These are phyloP conservation scores for human (Homo sapiens) DNA, from an alignment of 2,113 vertebrate genomes.

Conservation along the genomic window DNA sequence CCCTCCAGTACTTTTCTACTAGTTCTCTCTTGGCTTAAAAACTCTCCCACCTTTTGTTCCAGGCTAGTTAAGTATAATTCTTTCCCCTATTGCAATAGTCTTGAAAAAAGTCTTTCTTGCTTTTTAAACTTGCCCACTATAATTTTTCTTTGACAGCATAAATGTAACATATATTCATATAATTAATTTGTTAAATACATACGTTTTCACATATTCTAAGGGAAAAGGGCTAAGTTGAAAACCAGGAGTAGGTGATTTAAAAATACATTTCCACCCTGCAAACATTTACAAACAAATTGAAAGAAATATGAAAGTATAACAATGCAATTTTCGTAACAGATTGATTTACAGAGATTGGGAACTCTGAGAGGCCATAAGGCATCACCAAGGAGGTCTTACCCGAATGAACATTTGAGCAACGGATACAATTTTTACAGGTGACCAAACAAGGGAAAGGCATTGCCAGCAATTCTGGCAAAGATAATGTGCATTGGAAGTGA, in stretches of 20 bases:
- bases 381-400: not conserved
- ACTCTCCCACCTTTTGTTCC: not conserved
- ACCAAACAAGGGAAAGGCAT: not conserved
- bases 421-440: not conserved
- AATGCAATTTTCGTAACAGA: not conserved
- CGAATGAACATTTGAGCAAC: not conserved
- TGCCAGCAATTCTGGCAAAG: not conserved
- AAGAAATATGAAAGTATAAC: not conserved
- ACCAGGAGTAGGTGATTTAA: not conserved
- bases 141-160: not conserved
- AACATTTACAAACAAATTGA: not conserved
- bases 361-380: no score
- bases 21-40: not conserved
- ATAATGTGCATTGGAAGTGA: not conserved
- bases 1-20: not conserved
- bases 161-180: not conserved
- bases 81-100: not conserved
- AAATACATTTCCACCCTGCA: not conserved
- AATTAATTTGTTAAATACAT: not conserved
- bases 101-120: not conserved
- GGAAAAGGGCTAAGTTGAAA: not conserved
- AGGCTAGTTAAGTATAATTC: not conserved
- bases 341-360: not conserved
- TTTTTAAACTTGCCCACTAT: not conserved
- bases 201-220: not conserved